phyloP scores from a whole-genome alignment of 2,797 vertebrate genomes.

The Alca torda region DNA sequence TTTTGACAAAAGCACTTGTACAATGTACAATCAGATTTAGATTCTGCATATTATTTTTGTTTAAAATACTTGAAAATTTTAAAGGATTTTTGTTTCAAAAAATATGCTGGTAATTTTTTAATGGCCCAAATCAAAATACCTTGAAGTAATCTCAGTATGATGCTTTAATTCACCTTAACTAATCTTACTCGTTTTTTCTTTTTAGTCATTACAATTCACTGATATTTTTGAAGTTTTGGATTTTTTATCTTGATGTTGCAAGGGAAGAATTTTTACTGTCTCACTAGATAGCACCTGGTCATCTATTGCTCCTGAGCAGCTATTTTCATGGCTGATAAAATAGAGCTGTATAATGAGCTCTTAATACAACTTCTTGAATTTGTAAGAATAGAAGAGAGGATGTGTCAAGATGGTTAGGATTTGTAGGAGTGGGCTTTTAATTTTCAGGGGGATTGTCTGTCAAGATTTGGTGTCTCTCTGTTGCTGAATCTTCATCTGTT shows the following conservation, averaged over 20 bases:
- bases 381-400: background rate
- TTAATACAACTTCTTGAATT: background rate
- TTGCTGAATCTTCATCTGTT: background rate
- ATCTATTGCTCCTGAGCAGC: background rate
- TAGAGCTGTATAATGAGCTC: background rate
- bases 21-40: background rate
- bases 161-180: background rate
- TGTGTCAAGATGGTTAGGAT: background rate
- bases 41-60: background rate
- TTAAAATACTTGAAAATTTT: background rate
- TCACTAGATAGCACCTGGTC: background rate
- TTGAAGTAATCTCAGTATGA: background rate
- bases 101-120: background rate
- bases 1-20: background rate
- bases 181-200: background rate
- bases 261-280: background rate
- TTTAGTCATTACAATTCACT: background rate
- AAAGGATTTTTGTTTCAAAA: background rate
- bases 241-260: background rate
- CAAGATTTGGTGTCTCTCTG: background rate
- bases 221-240: background rate
- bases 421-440: background rate
- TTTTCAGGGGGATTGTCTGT: constrained; percentile 11
- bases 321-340: constrained; percentile 7
- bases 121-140: background rate